Base-by-base conservation (phyloP, 2,113 vertebrate genomes). In the Forbesichthys agassizii region DNA sequence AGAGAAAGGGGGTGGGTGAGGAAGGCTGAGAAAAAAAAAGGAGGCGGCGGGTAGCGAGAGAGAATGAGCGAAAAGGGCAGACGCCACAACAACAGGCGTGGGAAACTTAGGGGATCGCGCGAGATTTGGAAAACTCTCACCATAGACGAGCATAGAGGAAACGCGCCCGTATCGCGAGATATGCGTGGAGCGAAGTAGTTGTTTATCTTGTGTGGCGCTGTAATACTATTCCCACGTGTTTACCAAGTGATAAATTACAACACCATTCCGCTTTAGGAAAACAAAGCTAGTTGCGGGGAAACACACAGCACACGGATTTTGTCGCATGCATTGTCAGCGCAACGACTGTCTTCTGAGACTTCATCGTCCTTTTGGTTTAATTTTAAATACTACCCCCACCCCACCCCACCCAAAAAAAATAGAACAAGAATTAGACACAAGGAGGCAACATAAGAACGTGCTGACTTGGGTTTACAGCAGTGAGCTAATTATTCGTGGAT, bases 1-100 rank as follows among this genome's bases (percentile, higher is more conserved):
- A 62, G n/a, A 62, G n/a, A 62, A 11, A 16, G 60, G 46, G 14
- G 46, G 60, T 10, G 56, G 20, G 9, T 9, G 36, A n/a, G 53
- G 53, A n/a, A 10, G 42, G 27, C 33, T 33, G 58, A 12, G 1
- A 49, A 14, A 14, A 57, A 86, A 84, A 79, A 86, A 90, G 84
- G 84, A 87, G 84, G 87, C 82, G 87, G 77, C 81, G 88, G 84
- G 81, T 82, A 85, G 80, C 83, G 67, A 20, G 82, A 78, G 70
- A 81, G 12, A 72, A 61, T 65, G 66, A 64, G 84, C 69, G 78
- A 73, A 79, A 82, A 66, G 83, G 90, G 91, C 88, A 93, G 91
- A 92, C 93, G 90, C 90, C 92, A 93, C 90, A 94, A 93, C 91
- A 94, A 93, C 92, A 93, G 93, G 93, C 93, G 93, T 94, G 93